Percentiles rank a stretch among this genome's conserved stretches.
Evolutionary conservation across 2,888 invertebrate species (phyloP).

Genomic region (Netelia inedita): DNA sequence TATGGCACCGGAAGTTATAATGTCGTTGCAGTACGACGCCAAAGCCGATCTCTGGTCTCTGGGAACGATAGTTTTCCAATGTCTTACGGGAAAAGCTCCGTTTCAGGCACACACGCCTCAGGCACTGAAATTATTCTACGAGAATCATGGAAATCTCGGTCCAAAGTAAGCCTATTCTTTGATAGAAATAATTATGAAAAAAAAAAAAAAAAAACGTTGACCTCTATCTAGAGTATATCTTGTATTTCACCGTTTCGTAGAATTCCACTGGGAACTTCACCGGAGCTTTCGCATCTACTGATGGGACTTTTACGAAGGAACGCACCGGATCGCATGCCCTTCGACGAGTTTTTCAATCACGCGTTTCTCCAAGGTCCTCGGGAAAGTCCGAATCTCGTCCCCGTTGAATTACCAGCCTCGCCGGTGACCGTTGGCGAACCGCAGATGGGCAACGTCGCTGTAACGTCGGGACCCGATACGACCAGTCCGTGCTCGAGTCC

Average conservation of each 20-base stretch:
- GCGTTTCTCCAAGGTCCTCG: constrained; percentile 91
- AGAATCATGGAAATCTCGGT: constrained; percentile 95
- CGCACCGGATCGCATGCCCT: constrained; percentile 97
- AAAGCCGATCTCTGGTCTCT: constrained; percentile 99
- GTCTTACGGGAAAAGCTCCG: constrained; percentile 99
- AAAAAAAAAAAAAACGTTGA: neutral
- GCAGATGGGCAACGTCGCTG: constrained; percentile 74
- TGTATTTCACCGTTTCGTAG: constrained; percentile 85
- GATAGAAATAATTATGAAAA: neutral
- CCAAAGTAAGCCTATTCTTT: constrained; percentile 90
- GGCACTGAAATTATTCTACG: constrained; percentile 98
- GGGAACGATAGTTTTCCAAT: constrained; percentile 99
- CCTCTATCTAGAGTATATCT: neutral
- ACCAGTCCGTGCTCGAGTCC: constrained; percentile 84
- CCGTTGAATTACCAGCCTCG: constrained; percentile 82
- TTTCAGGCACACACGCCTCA: constrained; percentile 99
- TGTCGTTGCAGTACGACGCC: constrained; percentile 99
- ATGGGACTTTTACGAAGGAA: constrained; percentile 95
- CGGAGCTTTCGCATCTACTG: constrained; percentile 94
- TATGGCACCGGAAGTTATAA: constrained; percentile 99
- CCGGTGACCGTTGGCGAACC: constrained; percentile 78
- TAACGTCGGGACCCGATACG: constrained; percentile 78
- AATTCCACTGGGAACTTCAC: constrained; percentile 97
- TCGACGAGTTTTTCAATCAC: constrained; percentile 98
- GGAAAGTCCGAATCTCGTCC: constrained; percentile 85